phyloP scores from a whole-genome alignment of 1,140 invertebrate species.

The Helicoverpa armigera region DNA sequence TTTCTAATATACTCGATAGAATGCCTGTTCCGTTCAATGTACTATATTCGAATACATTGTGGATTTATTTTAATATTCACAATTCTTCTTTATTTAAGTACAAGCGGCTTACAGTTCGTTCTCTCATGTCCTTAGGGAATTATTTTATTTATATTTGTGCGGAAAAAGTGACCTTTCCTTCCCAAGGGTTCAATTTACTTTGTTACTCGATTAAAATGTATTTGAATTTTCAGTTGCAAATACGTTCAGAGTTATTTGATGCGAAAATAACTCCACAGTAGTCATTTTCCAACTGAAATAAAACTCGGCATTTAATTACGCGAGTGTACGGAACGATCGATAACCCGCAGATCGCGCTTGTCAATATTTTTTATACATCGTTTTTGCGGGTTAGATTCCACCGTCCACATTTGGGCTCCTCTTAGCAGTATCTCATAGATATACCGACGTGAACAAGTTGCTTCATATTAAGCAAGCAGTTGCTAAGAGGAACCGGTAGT shows the following conservation, averaged over 20 bases:
- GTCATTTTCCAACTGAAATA: too few relatives aligned
- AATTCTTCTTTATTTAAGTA: background rate
- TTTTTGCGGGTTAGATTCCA: conserved; percentile 24
- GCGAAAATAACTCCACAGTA: too few relatives aligned
- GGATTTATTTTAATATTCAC: background rate
- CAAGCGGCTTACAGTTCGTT: background rate
- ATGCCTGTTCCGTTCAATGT: background rate
- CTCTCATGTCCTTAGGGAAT: background rate
- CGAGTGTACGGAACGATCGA: conserved; percentile 1
- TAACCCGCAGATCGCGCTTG: background rate
- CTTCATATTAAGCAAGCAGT: conserved; percentile 13
- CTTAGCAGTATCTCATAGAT: conserved; percentile 24
- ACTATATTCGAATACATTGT: background rate
- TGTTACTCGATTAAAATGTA: too few relatives aligned
- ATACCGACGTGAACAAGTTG: conserved; percentile 25
- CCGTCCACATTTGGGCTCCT: conserved; percentile 32
- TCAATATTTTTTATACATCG: background rate
- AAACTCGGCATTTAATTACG: background rate
- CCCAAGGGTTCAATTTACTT: too few relatives aligned
- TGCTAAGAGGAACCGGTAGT: conserved; percentile 23
- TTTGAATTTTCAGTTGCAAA: too few relatives aligned
- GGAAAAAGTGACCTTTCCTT: too few relatives aligned
- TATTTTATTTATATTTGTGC: too few relatives aligned
- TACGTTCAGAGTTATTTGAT: too few relatives aligned
- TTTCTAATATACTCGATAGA: background rate